phyloP scores from a whole-genome alignment of 2,797 vertebrate species.

The Numenius phaeopus region DNA sequence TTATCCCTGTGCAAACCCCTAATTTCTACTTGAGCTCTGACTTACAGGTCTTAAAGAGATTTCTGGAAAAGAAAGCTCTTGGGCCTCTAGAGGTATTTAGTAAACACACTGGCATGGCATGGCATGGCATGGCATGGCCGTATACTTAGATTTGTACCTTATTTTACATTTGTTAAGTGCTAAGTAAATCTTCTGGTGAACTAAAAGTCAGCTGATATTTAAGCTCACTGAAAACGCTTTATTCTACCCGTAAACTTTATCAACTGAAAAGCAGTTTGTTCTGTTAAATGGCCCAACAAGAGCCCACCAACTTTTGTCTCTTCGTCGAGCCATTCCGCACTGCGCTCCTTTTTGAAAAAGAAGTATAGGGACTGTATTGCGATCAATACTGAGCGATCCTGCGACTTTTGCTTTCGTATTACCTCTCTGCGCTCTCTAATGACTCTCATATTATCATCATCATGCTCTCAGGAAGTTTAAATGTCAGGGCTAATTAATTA shows the following conservation, averaged over 20 bases:
- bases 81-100: not conserved
- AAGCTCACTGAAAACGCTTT: not conserved
- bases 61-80: not conserved
- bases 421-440: not conserved
- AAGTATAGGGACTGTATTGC: not conserved
- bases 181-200: not conserved
- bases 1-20: not conserved
- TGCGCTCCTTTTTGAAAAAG: not conserved
- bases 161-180: not conserved
- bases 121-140: rapidly evolving
- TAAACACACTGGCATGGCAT: not conserved
- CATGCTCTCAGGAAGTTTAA: slow-evolving; percentile 55
- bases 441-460: not conserved
- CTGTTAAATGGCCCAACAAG: not conserved
- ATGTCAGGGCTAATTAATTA: slow-evolving; percentile 56
- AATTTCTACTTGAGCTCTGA: not conserved
- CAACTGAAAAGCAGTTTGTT: not conserved
- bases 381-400: not conserved
- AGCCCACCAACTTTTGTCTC: not conserved
- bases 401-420: not conserved
- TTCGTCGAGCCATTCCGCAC: not conserved
- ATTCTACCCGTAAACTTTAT: not conserved
- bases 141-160: not conserved
- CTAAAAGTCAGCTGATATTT: not conserved
- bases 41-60: not conserved